Conservation (phyloP, 2,797 vertebrate species). For the Tolypeutes matacus region DNA sequence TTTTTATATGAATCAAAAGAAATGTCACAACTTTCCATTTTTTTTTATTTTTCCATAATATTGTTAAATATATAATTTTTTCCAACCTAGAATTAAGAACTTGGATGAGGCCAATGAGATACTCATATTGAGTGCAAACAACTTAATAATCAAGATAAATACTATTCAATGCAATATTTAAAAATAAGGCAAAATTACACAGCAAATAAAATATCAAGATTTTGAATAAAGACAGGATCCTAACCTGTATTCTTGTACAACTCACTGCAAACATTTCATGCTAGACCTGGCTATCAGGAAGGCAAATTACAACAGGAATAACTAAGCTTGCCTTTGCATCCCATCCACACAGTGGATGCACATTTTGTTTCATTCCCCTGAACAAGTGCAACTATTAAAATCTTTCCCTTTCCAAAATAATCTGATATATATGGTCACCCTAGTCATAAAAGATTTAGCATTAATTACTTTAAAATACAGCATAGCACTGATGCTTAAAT, state of each 20-base stretch:
- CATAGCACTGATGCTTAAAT: not conserved
- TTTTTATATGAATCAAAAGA: not conserved
- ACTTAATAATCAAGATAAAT: not conserved
- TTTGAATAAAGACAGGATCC: not conserved
- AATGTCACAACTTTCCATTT: not conserved
- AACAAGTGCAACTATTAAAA: not conserved
- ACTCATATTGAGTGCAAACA: not conserved
- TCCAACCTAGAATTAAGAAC: not conserved
- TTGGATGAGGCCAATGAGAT: not conserved
- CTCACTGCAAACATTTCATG: not conserved
- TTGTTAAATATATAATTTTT: not conserved
- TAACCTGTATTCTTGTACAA: not conserved
- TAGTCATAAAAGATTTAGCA: not conserved
- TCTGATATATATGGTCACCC: not conserved
- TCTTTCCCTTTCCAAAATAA: not conserved
- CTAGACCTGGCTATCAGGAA: not conserved
- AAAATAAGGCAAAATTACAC: not conserved
- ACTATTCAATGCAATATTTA: not conserved
- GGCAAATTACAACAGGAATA: not conserved
- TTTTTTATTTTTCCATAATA: not conserved
- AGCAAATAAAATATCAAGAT: not conserved
- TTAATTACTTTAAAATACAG: not conserved
- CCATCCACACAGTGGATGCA: accelerated
- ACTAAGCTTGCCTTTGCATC: not conserved
- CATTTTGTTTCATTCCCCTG: not conserved